Evolutionary conservation across 2,888 invertebrate species (phyloP).

Genomic region (Schizotus pectinicornis): DNA sequence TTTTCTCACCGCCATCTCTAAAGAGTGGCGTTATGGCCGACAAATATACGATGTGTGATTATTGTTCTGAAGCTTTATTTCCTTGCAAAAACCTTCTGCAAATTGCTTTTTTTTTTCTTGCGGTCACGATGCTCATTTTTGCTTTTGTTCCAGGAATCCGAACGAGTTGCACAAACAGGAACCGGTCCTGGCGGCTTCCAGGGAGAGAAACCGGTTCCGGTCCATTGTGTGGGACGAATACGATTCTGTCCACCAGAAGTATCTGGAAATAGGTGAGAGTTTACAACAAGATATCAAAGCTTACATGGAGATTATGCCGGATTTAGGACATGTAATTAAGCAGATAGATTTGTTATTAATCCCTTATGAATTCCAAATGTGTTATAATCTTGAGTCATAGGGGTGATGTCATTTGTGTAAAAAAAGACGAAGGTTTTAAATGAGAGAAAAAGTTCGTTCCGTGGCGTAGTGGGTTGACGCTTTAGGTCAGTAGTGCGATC

Average conservation of each 20-base stretch:
- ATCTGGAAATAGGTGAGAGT: constrained; percentile 86
- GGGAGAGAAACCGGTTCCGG: constrained; percentile 84
- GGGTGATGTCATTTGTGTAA: too few relatives aligned
- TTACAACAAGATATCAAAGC: too few relatives aligned
- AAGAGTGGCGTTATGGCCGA: constrained; percentile 25
- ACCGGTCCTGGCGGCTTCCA: constrained; percentile 76
- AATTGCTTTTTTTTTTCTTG: constrained; percentile 29
- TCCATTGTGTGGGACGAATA: constrained; percentile 91
- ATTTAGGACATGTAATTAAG: too few relatives aligned
- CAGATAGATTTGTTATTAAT: too few relatives aligned
- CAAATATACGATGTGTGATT: constrained; percentile 39
- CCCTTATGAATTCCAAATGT: too few relatives aligned
- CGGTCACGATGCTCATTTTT: constrained; percentile 10
- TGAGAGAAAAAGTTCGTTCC: too few relatives aligned
- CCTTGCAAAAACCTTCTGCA: too few relatives aligned
- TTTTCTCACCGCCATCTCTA: constrained; percentile 14
- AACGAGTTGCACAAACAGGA: constrained; percentile 84
- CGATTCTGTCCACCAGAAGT: constrained; percentile 91
- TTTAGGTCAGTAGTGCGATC: too few relatives aligned
- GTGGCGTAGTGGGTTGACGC: too few relatives aligned
- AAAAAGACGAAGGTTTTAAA: too few relatives aligned
- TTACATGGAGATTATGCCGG: too few relatives aligned
- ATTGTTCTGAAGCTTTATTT: constrained; percentile 28
- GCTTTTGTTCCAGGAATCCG: constrained; percentile 71
- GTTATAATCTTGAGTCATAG: too few relatives aligned